A percentile compares a stretch with the other conserved stretches of the same genome.
Evolutionary conservation across 2,888 invertebrate species (phyloP).

Genomic region (Andrena camellia): DNA sequence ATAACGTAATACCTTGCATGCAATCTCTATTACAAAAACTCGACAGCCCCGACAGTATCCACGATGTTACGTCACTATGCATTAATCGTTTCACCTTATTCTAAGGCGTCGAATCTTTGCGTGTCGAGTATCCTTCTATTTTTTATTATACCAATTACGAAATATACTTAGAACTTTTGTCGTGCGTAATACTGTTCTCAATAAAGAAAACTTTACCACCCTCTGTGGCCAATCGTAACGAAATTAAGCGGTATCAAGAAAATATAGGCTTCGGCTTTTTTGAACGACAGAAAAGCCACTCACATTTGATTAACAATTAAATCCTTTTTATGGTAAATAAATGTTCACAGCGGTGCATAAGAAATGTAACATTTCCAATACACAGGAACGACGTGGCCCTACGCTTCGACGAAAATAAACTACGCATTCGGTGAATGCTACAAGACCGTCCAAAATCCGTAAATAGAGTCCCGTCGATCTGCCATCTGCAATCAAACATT

Average conservation of each 20-base stretch:
- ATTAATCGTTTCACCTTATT: constrained; percentile 37
- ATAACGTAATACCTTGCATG: constrained; percentile 31
- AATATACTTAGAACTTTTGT: constrained; percentile 10
- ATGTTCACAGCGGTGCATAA: constrained; percentile 79
- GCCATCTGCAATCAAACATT: constrained; percentile 79
- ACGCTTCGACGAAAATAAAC: constrained; percentile 55
- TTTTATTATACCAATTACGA: constrained; percentile 34
- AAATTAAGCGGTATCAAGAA: constrained; percentile 67
- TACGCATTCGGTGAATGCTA: constrained; percentile 63
- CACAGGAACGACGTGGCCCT: constrained; percentile 65
- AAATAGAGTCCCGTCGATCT: constrained; percentile 73
- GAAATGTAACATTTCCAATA: constrained; percentile 75
- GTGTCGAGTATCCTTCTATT: constrained; percentile 14
- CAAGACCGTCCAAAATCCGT: constrained; percentile 71
- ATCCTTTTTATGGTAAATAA: constrained; percentile 80
- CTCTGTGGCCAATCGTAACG: constrained; percentile 21
- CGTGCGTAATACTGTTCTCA: constrained; percentile 18
- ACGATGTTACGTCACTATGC: constrained; percentile 56
- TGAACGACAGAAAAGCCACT: constrained; percentile 78
- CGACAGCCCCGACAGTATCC: constrained; percentile 12
- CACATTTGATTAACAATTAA: constrained; percentile 80
- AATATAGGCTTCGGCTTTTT: constrained; percentile 75
- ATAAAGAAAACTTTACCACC: constrained; percentile 28
- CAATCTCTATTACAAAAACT: constrained; percentile 28
- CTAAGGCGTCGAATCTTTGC: constrained; percentile 29